phyloP scores from a whole-genome alignment of 2,797 vertebrate genomes.

The Selene dorsalis region DNA sequence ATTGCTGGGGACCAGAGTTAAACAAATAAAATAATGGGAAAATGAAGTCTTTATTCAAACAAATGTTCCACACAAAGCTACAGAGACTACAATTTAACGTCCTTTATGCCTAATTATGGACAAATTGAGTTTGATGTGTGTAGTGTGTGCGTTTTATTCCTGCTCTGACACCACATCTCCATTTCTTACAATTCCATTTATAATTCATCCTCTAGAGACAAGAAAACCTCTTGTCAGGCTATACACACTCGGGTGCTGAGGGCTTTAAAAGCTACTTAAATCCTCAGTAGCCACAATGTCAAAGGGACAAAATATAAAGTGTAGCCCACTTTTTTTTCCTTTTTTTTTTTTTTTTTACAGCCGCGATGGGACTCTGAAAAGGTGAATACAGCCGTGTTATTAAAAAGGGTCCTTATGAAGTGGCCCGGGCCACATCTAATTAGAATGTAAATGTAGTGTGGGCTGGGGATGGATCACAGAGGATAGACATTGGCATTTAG shows the following conservation, averaged over 20 bases:
- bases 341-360: constrained; percentile 57
- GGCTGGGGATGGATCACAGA: constrained; percentile 79
- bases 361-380: constrained; percentile 76
- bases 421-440: constrained; percentile 79
- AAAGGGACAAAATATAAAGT: constrained; percentile 81
- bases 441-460: constrained; percentile 83
- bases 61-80: constrained; percentile 27
- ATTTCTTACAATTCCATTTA: constrained; percentile 67
- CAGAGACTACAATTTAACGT: constrained; percentile 35
- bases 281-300: constrained; percentile 79
- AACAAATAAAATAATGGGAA: not conserved
- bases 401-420: constrained; percentile 79
- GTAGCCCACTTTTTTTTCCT: constrained; percentile 54
- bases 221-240: constrained; percentile 69
- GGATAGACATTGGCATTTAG: constrained; percentile 85
- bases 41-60: constrained; percentile 1
- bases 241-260: constrained; percentile 63
- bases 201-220: constrained; percentile 71
- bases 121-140: constrained; percentile 40
- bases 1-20: not conserved
- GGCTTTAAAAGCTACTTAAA: constrained; percentile 79
- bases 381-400: constrained; percentile 80
- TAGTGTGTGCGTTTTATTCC: constrained; percentile 36
- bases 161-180: constrained; percentile 62
- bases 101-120: constrained; percentile 61